These are phyloP conservation scores for Montipora efflorescens DNA, from an alignment of 64 coral and sea anemone species.

Conservation along the genomic window DNA sequence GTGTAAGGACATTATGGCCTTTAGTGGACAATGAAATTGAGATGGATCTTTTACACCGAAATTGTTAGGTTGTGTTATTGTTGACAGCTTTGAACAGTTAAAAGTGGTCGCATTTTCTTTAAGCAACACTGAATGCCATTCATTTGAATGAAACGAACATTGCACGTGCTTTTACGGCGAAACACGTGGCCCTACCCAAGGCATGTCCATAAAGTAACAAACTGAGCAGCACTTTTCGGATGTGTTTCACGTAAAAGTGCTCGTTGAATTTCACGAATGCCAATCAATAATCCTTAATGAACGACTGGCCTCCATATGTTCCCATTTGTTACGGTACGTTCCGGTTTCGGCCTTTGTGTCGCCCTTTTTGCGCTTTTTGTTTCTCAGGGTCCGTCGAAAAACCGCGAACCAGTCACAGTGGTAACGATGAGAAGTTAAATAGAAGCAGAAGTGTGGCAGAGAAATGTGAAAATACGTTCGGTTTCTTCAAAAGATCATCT, in stretches of 20 bases:
- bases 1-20: background rate
- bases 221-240: background rate
- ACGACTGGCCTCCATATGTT: background rate
- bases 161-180: slow-evolving; percentile 17
- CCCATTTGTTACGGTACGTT: slow-evolving; percentile 1
- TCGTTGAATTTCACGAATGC: background rate
- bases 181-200: background rate
- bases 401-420: no score
- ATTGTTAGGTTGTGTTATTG: background rate
- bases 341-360: background rate
- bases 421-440: background rate
- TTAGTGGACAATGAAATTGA: background rate
- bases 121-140: slow-evolving; percentile 6
- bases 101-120: slow-evolving; percentile 17
- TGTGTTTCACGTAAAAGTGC: background rate
- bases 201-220: background rate
- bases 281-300: background rate
- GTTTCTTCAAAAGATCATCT: background rate
- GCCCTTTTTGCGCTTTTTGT: background rate
- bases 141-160: background rate
- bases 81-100: slow-evolving; percentile 14
- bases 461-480: background rate
- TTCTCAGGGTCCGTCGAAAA: background rate
- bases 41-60: background rate
- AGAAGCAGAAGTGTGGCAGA: background rate